phyloP scores from a whole-genome alignment of 1,140 invertebrate genomes.

The Musca domestica region DNA sequence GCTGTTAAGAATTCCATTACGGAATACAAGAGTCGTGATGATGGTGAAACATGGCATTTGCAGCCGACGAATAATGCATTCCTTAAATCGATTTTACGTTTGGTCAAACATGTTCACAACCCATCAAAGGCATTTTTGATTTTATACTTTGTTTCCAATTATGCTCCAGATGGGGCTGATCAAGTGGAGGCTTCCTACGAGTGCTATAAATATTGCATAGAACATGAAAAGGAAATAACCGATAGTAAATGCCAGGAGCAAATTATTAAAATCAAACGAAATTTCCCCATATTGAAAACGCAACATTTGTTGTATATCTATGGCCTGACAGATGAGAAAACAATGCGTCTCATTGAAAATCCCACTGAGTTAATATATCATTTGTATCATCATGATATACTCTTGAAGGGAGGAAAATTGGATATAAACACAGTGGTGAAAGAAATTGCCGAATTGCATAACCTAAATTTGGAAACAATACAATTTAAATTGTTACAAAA shows the following conservation, averaged over 20 bases:
- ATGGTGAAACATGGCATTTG: slow-evolving; percentile 45
- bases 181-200: slow-evolving; percentile 61
- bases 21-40: slow-evolving; percentile 44
- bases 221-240: slow-evolving; percentile 52
- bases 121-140: slow-evolving; percentile 43
- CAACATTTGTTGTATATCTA: slow-evolving; percentile 60
- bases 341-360: slow-evolving; percentile 57
- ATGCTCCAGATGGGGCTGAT: slow-evolving; percentile 56
- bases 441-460: slow-evolving; percentile 57
- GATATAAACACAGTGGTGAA: slow-evolving; percentile 59
- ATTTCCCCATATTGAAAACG: slow-evolving; percentile 59
- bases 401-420: slow-evolving; percentile 55
- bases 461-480: slow-evolving; percentile 38
- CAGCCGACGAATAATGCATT: slow-evolving; percentile 52
- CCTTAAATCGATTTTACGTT: slow-evolving; percentile 44
- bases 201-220: slow-evolving; percentile 59
- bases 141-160: slow-evolving; percentile 45
- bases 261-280: slow-evolving; percentile 56
- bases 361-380: slow-evolving; percentile 58
- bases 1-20: slow-evolving; percentile 51
- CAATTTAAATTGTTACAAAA: slow-evolving; percentile 46
- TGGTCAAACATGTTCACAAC: slow-evolving; percentile 39
- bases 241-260: slow-evolving; percentile 54
- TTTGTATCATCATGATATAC: slow-evolving; percentile 58
- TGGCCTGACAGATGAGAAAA: slow-evolving; percentile 58